Conservation (phyloP, 2,888 invertebrate genomes). For the Drosophila parthenogenetica region DNA sequence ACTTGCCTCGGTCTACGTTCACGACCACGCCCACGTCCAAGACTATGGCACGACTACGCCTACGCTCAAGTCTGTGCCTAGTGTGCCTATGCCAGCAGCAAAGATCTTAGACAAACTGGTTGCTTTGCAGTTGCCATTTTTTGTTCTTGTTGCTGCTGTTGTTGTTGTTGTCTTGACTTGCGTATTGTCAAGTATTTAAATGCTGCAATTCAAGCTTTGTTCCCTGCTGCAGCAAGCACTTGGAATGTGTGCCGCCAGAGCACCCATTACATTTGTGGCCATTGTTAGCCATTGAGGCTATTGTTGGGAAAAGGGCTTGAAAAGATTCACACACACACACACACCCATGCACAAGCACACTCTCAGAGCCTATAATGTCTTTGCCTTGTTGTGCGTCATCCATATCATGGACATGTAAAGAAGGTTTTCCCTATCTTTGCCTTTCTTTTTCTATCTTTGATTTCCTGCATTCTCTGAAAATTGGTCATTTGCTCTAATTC, state of each 20-base stretch:
- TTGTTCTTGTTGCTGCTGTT: too few relatives aligned
- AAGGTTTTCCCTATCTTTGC: not conserved
- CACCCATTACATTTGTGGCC: constrained; percentile 61
- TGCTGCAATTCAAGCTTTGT: constrained; percentile 72
- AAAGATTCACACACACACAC: constrained; percentile 20
- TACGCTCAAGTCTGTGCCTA: not conserved
- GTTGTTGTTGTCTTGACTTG: constrained; percentile 14
- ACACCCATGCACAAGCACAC: not conserved
- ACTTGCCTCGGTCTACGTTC: constrained; percentile 3
- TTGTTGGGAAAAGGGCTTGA: constrained; percentile 60
- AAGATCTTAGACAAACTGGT: constrained; percentile 29
- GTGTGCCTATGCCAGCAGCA: constrained; percentile 5
- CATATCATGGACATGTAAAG: constrained; percentile 53
- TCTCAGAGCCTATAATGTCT: not conserved
- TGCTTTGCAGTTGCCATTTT: constrained; percentile 34
- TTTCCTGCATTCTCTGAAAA: not conserved
- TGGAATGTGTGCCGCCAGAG: constrained; percentile 61
- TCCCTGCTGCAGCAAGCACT: constrained; percentile 31
- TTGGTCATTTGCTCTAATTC: not conserved
- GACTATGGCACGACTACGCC: not conserved
- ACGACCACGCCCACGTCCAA: constrained; percentile 7
- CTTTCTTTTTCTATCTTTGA: not conserved
- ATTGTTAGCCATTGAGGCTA: constrained; percentile 60
- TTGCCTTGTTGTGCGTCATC: not conserved
- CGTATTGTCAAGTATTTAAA: constrained; percentile 74